Percentiles rank a stretch among this genome's conserved stretches.
Evolutionary conservation across 2,888 invertebrate genomes (phyloP).

Genomic region (Onchidella celtica): DNA sequence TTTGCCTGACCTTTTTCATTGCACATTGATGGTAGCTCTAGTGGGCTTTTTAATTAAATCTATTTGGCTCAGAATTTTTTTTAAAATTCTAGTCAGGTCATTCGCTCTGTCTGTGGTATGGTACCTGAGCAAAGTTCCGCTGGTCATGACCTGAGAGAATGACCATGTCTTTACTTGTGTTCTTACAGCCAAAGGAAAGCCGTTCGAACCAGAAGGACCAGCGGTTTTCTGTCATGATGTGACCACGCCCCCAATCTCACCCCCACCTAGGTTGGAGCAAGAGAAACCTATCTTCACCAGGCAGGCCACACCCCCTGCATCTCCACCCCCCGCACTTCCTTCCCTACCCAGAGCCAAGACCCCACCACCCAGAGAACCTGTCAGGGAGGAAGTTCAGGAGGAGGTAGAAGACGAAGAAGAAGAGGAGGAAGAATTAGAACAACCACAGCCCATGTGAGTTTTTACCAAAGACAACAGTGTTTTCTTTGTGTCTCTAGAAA

Average conservation of each 20-base stretch:
- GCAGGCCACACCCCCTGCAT: conserved; percentile 60
- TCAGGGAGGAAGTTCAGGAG: conserved; percentile 17
- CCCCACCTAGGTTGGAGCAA: conserved; percentile 35
- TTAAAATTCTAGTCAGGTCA: too few relatives aligned
- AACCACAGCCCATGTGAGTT: conserved; percentile 63
- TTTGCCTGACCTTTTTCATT: too few relatives aligned
- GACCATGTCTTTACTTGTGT: too few relatives aligned
- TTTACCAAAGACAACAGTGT: background rate
- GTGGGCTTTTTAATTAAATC: too few relatives aligned
- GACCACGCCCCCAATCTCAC: conserved; percentile 51
- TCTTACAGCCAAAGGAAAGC: conserved; percentile 11
- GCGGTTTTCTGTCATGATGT: conserved; percentile 37
- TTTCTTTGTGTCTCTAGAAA: background rate
- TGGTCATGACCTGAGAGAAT: too few relatives aligned
- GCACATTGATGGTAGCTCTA: too few relatives aligned
- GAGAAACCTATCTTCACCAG: conserved; percentile 21
- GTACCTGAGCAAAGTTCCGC: too few relatives aligned
- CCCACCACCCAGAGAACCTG: background rate
- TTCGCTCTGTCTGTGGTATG: too few relatives aligned
- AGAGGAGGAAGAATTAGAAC: conserved; percentile 52
- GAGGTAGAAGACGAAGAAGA: conserved; percentile 27
- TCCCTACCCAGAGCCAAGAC: background rate
- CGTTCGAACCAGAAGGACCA: conserved; percentile 59
- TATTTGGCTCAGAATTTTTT: too few relatives aligned
- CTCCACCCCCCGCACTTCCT: conserved; percentile 58